phyloP scores from a whole-genome alignment of 2,797 vertebrate genomes.

The Limnodromus scolopaceus region DNA sequence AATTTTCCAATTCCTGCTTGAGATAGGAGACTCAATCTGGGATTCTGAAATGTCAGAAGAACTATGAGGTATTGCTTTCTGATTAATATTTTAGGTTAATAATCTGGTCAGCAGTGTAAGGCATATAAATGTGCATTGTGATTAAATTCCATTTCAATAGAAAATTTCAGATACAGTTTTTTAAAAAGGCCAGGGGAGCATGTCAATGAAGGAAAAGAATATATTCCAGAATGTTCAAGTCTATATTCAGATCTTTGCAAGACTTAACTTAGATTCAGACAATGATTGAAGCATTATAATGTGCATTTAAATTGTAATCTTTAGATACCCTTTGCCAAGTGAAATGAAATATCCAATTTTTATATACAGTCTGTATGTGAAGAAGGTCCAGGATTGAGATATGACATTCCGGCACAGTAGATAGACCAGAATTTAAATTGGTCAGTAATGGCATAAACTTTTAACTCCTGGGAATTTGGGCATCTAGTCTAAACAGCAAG shows the following conservation, averaged over 20 bases:
- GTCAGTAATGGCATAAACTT: background rate
- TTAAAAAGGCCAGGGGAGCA: background rate
- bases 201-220: background rate
- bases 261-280: background rate
- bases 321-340: conserved; percentile 3
- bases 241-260: background rate
- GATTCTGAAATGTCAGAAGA: background rate
- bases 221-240: background rate
- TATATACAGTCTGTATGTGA: background rate
- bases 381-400: background rate
- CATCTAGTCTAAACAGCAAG: background rate
- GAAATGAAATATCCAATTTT: background rate
- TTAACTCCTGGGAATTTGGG: background rate
- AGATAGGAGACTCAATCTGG: background rate
- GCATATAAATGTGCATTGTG: background rate
- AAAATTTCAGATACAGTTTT: background rate
- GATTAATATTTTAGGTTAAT: conserved; percentile 51
- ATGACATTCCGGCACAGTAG: background rate
- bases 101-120: conserved; percentile 8
- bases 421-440: background rate
- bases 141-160: conserved; percentile 18
- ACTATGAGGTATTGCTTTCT: conserved; percentile 8
- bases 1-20: background rate
- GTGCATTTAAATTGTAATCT: conserved; percentile 3
- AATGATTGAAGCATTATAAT: background rate